Conservation (phyloP, 2,797 vertebrate genomes). For the Falco columbarius region DNA sequence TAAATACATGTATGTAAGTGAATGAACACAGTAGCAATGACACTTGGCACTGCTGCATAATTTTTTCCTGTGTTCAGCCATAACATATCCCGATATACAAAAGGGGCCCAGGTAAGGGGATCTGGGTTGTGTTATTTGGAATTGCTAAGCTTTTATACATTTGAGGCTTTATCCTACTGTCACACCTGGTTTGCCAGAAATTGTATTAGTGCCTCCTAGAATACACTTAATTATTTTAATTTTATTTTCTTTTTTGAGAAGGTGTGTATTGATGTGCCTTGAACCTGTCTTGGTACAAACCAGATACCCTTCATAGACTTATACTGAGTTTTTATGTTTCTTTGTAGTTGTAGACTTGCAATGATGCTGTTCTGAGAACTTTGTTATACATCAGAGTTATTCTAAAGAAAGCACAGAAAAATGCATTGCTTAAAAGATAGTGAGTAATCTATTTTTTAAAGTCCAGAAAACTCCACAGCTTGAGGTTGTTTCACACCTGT, state of each 20-base stretch:
- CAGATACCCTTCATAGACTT: not conserved
- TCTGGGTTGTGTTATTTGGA: not conserved
- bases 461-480: not conserved
- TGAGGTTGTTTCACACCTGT: not conserved
- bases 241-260: not conserved
- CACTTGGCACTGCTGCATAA: not conserved
- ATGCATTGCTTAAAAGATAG: not conserved
- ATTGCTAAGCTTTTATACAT: not conserved
- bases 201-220: not conserved
- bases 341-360: not conserved
- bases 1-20: not conserved
- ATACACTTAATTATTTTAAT: not conserved
- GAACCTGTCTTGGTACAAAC: not conserved
- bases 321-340: not conserved
- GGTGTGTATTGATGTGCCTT: not conserved
- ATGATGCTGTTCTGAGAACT: not conserved
- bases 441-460: not conserved
- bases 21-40: not conserved
- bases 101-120: not conserved
- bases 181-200: not conserved
- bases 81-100: not conserved
- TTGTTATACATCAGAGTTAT: not conserved
- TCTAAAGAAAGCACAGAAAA: not conserved
- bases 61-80: not conserved
- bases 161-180: not conserved